Conservation (phyloP, 2,888 invertebrate species). For the Lobophora halterata region DNA sequence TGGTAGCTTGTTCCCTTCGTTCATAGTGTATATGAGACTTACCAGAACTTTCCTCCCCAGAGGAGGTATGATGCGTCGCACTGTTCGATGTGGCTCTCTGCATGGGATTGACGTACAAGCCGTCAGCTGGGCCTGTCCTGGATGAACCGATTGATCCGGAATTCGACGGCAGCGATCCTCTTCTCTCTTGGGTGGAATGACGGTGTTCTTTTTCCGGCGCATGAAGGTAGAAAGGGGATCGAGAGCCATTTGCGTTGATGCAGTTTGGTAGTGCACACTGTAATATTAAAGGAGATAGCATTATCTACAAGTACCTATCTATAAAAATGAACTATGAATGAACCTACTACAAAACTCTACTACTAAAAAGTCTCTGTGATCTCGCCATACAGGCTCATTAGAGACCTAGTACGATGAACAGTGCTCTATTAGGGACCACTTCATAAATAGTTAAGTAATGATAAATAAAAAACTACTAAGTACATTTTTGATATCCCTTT, state of each 20-base stretch:
- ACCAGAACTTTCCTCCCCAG: slow-evolving; percentile 75
- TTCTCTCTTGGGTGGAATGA: slow-evolving; percentile 53
- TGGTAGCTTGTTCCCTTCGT: background rate
- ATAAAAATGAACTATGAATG: too few species aligned
- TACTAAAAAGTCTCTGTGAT: too few species aligned
- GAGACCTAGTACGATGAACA: too few species aligned
- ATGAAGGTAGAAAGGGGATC: slow-evolving; percentile 88
- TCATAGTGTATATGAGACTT: slow-evolving; percentile 16
- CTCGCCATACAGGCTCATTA: too few species aligned
- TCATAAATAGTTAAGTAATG: too few species aligned
- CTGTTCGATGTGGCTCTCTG: slow-evolving; percentile 62
- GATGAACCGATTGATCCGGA: slow-evolving; percentile 65
- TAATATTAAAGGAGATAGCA: slow-evolving; percentile 35
- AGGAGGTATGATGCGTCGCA: slow-evolving; percentile 60
- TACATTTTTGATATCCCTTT: too few species aligned
- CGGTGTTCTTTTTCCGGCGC: slow-evolving; percentile 79
- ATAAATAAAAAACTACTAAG: too few species aligned
- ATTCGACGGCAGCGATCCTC: slow-evolving; percentile 64
- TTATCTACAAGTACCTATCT: too few species aligned
- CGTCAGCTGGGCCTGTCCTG: slow-evolving; percentile 84
- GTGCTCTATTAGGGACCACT: too few species aligned
- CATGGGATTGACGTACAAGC: slow-evolving; percentile 93
- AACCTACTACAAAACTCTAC: too few species aligned
- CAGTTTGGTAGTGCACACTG: slow-evolving; percentile 80
- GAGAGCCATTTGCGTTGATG: slow-evolving; percentile 68